Base-by-base conservation (phyloP, 2,113 vertebrate genomes). In the Hipposideros armiger region DNA sequence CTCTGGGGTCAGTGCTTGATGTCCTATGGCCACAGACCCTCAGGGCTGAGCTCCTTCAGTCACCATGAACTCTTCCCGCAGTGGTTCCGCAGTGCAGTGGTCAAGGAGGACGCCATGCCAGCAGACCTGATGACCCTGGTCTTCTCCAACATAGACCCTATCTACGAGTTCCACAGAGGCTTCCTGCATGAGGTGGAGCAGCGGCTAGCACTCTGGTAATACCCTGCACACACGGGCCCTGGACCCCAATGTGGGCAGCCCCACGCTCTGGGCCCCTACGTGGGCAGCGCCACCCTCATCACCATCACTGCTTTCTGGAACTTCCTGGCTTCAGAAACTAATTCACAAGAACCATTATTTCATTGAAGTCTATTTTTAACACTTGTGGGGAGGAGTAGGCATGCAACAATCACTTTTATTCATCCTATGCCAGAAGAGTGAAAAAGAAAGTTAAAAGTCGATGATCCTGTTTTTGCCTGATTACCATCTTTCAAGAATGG, bases 11-110 rank as follows among this genome's bases (percentile, higher is more conserved):
- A 26, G 5, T 11, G n/a, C 74, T 5, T 11, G 30, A 22, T 24
- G 60, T 47, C 22, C 30, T 5, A 0, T 20, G 74, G 62, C 80
- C 52, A 11, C 8, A 32, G 58, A 45, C 52, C 36, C n/a, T 14
- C 32, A 0, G 15, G 13, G 14, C 20, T 2, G 1, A 16, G 47
- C n/a, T 4, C 32, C 52, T 47, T 66, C 7, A 3, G 73, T 80
- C 22, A 78, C 47, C 24, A 67, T 10, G 28, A 42, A 56, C 8
- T 90, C 70, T 95, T 88, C 80, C 69, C 67, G 17, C 98, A 99
- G 99, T 99, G 99, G 99, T 99, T 99, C 97, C 99, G 99, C 96
- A 99, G 99, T 1, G 98, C 99, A 0, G 99, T 99, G 95, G 98
- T 99, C 98, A 99, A 99, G 98, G 99, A 99, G 94, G 99, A 99